These are phyloP conservation scores for Narcine bancroftii DNA, from an alignment of 2,113 vertebrate genomes.

Conservation along the genomic window DNA sequence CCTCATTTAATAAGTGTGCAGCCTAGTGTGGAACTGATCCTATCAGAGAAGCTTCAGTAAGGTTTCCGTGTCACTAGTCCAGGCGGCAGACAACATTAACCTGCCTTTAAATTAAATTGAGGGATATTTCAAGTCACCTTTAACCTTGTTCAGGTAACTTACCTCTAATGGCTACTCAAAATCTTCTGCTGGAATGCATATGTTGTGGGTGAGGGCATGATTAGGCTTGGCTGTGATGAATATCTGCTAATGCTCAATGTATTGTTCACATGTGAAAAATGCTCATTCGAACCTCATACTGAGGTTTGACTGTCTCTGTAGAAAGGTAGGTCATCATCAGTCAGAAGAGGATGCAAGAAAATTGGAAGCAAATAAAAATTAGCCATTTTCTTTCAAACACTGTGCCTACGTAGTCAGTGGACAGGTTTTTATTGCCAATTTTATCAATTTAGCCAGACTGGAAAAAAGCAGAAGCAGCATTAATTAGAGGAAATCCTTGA, in stretches of 20 bases:
- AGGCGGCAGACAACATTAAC: too few relatives aligned
- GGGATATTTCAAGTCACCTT: too few relatives aligned
- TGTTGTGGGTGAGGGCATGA: not conserved
- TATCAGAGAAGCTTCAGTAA: not conserved
- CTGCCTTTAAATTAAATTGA: not conserved
- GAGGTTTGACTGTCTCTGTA: not conserved
- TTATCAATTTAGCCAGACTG: slow-evolving; percentile 36
- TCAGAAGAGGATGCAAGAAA: not conserved
- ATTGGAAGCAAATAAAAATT: not conserved
- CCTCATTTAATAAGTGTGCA: not conserved
- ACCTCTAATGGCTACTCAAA: not conserved
- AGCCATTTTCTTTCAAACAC: not conserved
- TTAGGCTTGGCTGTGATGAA: not conserved
- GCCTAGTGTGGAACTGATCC: not conserved
- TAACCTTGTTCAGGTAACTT: too few relatives aligned
- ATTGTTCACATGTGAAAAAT: not conserved
- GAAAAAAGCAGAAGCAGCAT: slow-evolving; percentile 31
- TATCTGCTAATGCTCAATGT: not conserved
- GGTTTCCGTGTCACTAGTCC: not conserved
- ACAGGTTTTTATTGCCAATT: slow-evolving; percentile 24
- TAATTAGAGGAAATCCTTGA: slow-evolving; percentile 37
- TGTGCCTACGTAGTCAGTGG: not conserved
- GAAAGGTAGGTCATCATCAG: not conserved
- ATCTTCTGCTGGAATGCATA: not conserved
- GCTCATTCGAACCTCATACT: not conserved